phyloP scores from a whole-genome alignment of 2,888 invertebrate species.

The Rotaria magnacalcarata region DNA sequence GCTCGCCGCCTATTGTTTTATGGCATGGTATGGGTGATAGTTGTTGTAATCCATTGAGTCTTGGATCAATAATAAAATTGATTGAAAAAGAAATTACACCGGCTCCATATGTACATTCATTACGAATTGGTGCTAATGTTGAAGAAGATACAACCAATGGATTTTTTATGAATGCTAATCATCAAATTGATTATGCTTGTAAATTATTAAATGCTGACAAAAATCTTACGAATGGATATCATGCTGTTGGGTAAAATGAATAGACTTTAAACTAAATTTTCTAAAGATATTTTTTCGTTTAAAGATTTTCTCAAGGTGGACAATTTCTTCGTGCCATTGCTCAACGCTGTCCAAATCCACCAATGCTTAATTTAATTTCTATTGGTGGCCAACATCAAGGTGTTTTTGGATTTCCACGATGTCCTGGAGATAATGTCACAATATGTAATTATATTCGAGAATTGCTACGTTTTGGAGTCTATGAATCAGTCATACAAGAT shows the following conservation, averaged over 20 bases:
- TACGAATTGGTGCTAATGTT: slow-evolving; percentile 70
- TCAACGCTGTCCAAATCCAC: slow-evolving; percentile 77
- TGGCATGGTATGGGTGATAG: slow-evolving; percentile 96
- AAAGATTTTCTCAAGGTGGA: slow-evolving; percentile 27
- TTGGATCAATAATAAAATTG: slow-evolving; percentile 73
- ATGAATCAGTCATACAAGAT: slow-evolving; percentile 58
- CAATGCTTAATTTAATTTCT: slow-evolving; percentile 78
- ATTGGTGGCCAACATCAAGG: slow-evolving; percentile 94
- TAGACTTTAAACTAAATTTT: background rate
- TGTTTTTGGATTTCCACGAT: slow-evolving; percentile 77
- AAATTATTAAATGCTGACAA: slow-evolving; percentile 42
- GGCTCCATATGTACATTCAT: slow-evolving; percentile 76
- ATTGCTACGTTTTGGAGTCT: slow-evolving; percentile 78
- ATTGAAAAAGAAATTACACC: slow-evolving; percentile 68
- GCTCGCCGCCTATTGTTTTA: slow-evolving; percentile 69
- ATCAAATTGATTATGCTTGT: slow-evolving; percentile 45
- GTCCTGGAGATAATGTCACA: slow-evolving; percentile 66
- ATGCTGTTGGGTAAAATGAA: slow-evolving; percentile 40
- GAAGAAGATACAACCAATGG: slow-evolving; percentile 48
- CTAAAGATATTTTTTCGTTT: background rate
- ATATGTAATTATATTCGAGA: slow-evolving; percentile 76
- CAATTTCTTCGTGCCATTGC: slow-evolving; percentile 70
- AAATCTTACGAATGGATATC: slow-evolving; percentile 42
- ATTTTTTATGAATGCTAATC: slow-evolving; percentile 44
- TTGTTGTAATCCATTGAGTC: slow-evolving; percentile 82